Evolutionary conservation across 2,888 invertebrate species (phyloP).

Genomic region (Cyclophora albipunctata): DNA sequence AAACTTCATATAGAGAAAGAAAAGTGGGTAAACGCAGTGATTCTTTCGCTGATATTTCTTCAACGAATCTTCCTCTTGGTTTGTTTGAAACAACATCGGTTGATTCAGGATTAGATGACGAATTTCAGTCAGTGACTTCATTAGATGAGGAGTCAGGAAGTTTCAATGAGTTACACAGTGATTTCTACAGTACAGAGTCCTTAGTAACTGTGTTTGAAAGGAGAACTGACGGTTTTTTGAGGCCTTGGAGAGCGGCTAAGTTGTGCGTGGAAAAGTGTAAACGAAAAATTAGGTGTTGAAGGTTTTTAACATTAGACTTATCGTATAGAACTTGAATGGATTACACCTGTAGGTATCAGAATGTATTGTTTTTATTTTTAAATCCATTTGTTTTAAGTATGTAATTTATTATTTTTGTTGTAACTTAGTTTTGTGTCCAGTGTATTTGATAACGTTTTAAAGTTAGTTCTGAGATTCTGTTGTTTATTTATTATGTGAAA

Average conservation of each 20-base stretch:
- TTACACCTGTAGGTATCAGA: not conserved
- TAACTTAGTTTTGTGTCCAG: not conserved
- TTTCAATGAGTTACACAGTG: not conserved
- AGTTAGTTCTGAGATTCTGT: not conserved
- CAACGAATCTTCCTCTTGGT: constrained; percentile 22
- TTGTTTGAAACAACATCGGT: constrained; percentile 16
- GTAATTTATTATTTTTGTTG: not conserved
- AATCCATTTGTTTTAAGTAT: not conserved
- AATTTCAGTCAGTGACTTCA: constrained; percentile 7
- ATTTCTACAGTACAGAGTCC: constrained; percentile 3
- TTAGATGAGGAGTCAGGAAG: constrained; percentile 10
- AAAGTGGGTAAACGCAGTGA: no score
- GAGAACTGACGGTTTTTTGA: constrained; percentile 15
- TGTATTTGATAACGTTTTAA: not conserved
- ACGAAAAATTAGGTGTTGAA: constrained; percentile 7
- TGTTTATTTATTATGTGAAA: not conserved
- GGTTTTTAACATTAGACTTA: not conserved
- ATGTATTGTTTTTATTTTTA: not conserved
- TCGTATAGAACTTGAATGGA: not conserved
- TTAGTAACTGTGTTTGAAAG: constrained; percentile 18
- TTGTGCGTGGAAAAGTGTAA: constrained; percentile 19
- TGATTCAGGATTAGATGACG: constrained; percentile 12
- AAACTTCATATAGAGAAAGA: no score
- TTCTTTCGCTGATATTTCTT: constrained; percentile 39
- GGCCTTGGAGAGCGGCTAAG: constrained; percentile 17